Evolutionary conservation across 2,113 vertebrate species (phyloP), one percentile per base, ranked within the genome.

Genomic region (Tursiops truncatus): DNA sequence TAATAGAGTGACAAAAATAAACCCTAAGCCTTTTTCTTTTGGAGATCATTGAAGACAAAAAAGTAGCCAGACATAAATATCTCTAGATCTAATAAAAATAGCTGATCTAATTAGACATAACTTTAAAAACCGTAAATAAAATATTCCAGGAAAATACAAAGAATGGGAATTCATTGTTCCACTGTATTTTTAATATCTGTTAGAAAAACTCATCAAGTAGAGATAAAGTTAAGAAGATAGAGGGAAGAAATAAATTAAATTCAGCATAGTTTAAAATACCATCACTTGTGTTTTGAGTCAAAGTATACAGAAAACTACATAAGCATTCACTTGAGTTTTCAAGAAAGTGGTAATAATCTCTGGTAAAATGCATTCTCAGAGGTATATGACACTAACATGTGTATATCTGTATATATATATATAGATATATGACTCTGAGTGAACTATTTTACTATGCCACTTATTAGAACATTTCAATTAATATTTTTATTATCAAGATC

Each of bases 401-500:
- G 33, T 67, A 31, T 33, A 65, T 14, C 20, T 17, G 28, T n/a
- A n/a, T 67, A 8, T 67, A 25, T 26, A 25, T 62, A 26, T 67
- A 26, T 26, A 26, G 3, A 23, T 80, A 80, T 15, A 80, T 36
- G 50, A 79, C 8, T 76, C 50, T 80, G 38, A 85, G 36, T 67
- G 33, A 81, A 84, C 13, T 86, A 56, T 94, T 91, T 96, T 68
- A 89, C 90, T 92, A 1, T 68, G 25, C 12, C 33, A 56, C 20
- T 85, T 91, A 91, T 80, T 80, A 73, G 88, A 89, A 93, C 1
- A 71, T 91, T 85, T 94, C 71, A 93, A 60, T 84, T 84, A 79
- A 82, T 91, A 79, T 76, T 80, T n/a, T 88, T 89, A 12, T 95
- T 92, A 68, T 94, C 47, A 81, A 92, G 65, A 89, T 91, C n/a